Base-by-base conservation (phyloP, 2,888 invertebrate genomes). In the Lepidocyrtoides sp. region DNA sequence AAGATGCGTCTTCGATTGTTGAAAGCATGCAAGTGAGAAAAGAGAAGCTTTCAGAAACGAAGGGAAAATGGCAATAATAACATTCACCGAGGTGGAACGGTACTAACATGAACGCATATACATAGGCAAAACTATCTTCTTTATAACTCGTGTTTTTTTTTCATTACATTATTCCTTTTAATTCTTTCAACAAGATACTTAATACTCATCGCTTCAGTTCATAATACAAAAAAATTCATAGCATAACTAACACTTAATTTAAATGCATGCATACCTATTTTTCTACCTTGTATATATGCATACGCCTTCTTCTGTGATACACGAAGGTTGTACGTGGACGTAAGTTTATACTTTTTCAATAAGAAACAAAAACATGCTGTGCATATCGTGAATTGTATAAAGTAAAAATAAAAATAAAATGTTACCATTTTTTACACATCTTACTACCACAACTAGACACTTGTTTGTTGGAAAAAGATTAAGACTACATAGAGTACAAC, bases 11-110 rank as follows among this genome's bases (percentile, higher is more conserved):
- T 63, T 81, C 48, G 36, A 48, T 77, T n/a, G n/a, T n/a, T n/a
- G n/a, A n/a, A n/a, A n/a, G 83, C 84, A 60, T 41, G 54, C 57
- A 81, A 84, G 84, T 66, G 89, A 89, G 88, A 66, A 88, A 57
- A 84, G 63, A 79, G 66, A 51, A 69, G 63, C 75, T 84, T 84
- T 44, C 20, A 41, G 84, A 89, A 75, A 63, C 41, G 77, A 89
- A 89, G 89, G 89, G 89, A 89, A 89, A 89, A 89, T 89, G 32
- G 89, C 89, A 89, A 89, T 84, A 89, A 89, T 72, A 82, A 51
- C 63, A 84, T 29, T 84, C 89, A 84, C 36, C 84, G 89, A 89
- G 75, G 89, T 89, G 89, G 89, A 89, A 89, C 89, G 89, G 84
- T 84, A 84, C 89, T 77, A 54, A 54, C 66, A 51, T 77, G 57